phyloP scores from a whole-genome alignment of 37 sponge, comb jelly and placozoan species.

The Beroe forskalii region DNA sequence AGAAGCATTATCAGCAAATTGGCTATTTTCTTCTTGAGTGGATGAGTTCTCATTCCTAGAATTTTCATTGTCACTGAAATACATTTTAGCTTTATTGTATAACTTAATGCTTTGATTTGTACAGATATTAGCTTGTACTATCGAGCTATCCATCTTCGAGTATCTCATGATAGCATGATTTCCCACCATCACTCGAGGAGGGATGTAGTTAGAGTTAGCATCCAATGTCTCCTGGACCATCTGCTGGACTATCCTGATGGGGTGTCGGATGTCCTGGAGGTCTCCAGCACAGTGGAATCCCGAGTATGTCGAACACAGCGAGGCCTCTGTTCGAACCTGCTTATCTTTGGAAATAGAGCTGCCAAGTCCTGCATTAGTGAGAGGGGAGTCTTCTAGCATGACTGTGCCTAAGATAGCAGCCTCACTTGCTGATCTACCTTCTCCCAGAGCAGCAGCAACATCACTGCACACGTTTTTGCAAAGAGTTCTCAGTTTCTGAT shows the following conservation, averaged over 20 bases:
- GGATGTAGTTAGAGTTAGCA: neutral
- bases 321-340: constrained; percentile 12
- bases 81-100: constrained; percentile 5
- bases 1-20: neutral
- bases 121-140: neutral
- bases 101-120: constrained; percentile 1
- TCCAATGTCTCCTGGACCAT: neutral
- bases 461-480: neutral
- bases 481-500: neutral
- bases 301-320: neutral
- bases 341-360: constrained; percentile 5
- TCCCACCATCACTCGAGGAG: constrained; percentile 52
- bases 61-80: neutral
- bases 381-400: constrained; percentile 35
- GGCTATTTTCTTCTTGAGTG: neutral
- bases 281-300: constrained; percentile 59
- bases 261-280: neutral
- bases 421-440: neutral
- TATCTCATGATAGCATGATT: neutral
- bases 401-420: constrained; percentile 18
- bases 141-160: neutral
- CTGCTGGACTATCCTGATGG: neutral
- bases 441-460: neutral
- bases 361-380: constrained; percentile 53
- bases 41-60: neutral